Conservation (phyloP, 2,113 vertebrate genomes). For the Hemiscyllium ocellatum region DNA sequence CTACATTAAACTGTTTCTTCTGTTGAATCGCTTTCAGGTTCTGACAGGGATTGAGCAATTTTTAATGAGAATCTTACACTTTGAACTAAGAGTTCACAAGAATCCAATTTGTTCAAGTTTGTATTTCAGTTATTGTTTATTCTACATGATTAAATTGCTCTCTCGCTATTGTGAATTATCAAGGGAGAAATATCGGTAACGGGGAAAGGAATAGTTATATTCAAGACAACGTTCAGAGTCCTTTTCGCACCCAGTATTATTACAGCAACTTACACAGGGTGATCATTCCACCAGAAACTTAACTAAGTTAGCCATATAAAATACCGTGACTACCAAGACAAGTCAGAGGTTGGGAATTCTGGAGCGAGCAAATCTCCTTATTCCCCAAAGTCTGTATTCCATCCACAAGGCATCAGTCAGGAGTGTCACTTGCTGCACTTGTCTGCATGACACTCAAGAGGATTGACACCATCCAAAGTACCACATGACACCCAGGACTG, state of each 20-base stretch:
- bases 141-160: background rate
- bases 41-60: constrained; percentile 1
- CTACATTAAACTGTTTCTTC: background rate
- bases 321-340: background rate
- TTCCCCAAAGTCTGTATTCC: background rate
- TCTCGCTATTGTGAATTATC: background rate
- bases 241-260: background rate
- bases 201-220: background rate
- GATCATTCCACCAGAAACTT: background rate
- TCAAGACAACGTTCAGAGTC: background rate
- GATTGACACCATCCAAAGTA: background rate
- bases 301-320: background rate
- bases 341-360: background rate
- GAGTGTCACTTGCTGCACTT: background rate
- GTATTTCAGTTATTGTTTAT: constrained; percentile 25
- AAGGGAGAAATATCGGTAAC: background rate
- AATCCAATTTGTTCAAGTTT: constrained; percentile 27
- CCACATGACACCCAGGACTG: background rate
- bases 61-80: constrained; percentile 25
- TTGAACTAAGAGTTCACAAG: constrained; percentile 19
- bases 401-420: background rate
- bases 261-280: background rate
- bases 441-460: background rate
- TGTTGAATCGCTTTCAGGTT: background rate
- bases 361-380: background rate